Conservation (phyloP, 2,888 invertebrate species). For the Drosophila neonasuta region DNA sequence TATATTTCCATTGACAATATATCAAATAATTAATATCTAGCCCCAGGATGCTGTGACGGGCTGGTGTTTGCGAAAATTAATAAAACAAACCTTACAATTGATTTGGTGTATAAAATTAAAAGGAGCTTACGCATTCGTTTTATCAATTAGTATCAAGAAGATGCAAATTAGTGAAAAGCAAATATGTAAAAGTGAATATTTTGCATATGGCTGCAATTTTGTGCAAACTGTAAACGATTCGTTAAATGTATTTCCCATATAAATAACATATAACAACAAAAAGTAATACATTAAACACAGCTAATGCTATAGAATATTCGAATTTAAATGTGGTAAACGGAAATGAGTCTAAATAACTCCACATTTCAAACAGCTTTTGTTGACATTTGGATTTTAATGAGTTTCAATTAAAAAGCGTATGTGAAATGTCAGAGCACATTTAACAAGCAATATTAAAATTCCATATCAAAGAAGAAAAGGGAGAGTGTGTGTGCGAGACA, state of each 20-base stretch:
- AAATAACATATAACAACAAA: slow-evolving; percentile 4
- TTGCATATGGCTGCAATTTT: slow-evolving; percentile 26
- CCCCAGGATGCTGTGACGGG: slow-evolving; percentile 14
- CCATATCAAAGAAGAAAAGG: slow-evolving; percentile 13
- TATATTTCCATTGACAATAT: slow-evolving; percentile 1
- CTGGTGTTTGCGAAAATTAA: neutral
- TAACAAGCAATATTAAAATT: slow-evolving; percentile 15
- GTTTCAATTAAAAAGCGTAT: slow-evolving; percentile 39
- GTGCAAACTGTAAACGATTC: slow-evolving; percentile 19
- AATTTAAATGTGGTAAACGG: slow-evolving; percentile 12
- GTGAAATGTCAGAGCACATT: slow-evolving; percentile 28
- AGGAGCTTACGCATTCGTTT: slow-evolving; percentile 5
- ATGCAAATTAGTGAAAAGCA: slow-evolving; percentile 33
- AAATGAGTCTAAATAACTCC: slow-evolving; percentile 36
- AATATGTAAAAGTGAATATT: slow-evolving; percentile 12
- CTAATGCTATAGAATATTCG: neutral
- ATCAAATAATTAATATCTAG: neutral
- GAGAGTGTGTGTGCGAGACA: neutral
- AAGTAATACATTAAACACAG: neutral
- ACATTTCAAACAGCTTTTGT: slow-evolving; percentile 36
- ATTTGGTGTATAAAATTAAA: slow-evolving; percentile 4
- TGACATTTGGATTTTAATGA: slow-evolving; percentile 55
- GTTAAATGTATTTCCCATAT: neutral
- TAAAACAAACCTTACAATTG: slow-evolving; percentile 4
- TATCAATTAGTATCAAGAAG: neutral